A percentile compares a stretch with the other conserved stretches of the same genome.
These are phyloP conservation scores for Miltochrista miniata DNA, from an alignment of 2,888 invertebrate species.

Conservation along the genomic window DNA sequence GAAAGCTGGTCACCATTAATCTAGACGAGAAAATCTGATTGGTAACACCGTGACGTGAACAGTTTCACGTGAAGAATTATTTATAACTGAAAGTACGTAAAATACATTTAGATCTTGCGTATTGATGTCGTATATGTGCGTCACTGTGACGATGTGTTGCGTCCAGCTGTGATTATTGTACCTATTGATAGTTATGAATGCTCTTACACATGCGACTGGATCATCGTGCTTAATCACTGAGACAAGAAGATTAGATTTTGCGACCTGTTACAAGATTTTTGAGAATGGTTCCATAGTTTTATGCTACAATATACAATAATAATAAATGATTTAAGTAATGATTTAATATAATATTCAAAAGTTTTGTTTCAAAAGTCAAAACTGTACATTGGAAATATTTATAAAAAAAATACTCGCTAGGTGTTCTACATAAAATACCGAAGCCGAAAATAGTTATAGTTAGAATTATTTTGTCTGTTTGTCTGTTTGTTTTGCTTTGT, in stretches of 20 bases:
- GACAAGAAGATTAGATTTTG: slow-evolving; percentile 13
- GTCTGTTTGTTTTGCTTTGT: too few relatives aligned
- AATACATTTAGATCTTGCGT: slow-evolving; percentile 41
- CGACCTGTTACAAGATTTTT: slow-evolving; percentile 6
- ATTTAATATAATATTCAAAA: too few relatives aligned
- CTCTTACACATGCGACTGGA: slow-evolving; percentile 12
- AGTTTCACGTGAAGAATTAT: slow-evolving; percentile 42
- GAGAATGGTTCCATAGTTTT: too few relatives aligned
- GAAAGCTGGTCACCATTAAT: slow-evolving; percentile 67
- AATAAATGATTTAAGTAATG: too few relatives aligned
- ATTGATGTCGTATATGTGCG: slow-evolving; percentile 41
- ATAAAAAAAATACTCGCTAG: too few relatives aligned
- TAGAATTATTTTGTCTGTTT: too few relatives aligned
- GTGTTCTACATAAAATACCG: too few relatives aligned
- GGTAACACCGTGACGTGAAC: slow-evolving; percentile 47
- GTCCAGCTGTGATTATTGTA: slow-evolving; percentile 37
- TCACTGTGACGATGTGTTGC: slow-evolving; percentile 44
- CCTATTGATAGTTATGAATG: slow-evolving; percentile 36
- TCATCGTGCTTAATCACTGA: slow-evolving; percentile 19
- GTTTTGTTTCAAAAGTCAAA: too few relatives aligned
- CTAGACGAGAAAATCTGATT: slow-evolving; percentile 60
- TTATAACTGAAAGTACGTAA: slow-evolving; percentile 36
- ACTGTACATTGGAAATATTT: too few relatives aligned
- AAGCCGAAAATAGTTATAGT: too few relatives aligned
- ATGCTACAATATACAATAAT: too few relatives aligned